phyloP scores from a whole-genome alignment of 2,797 vertebrate species.

The Dendrocincla tyrannina region DNA sequence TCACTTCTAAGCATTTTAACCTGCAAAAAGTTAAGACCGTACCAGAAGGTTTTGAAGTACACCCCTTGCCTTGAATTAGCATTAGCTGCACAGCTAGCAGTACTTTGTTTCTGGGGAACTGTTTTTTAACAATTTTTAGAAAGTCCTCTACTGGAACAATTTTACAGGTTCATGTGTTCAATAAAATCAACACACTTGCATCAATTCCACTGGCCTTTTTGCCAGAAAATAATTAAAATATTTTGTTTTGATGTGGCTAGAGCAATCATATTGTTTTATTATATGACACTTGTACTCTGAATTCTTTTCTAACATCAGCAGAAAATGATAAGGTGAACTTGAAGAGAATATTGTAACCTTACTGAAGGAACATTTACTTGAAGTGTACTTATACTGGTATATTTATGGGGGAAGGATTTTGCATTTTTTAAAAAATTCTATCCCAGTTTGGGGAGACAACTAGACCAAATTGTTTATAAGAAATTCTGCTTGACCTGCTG shows the following conservation, averaged over 20 bases:
- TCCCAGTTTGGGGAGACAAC: background rate
- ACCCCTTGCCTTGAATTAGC: background rate
- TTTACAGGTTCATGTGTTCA: background rate
- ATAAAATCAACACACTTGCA: background rate
- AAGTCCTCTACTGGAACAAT: background rate
- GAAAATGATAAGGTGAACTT: background rate
- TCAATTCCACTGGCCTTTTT: background rate
- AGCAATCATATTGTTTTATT: background rate
- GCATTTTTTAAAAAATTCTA: background rate
- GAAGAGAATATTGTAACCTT: background rate
- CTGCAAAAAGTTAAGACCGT: background rate
- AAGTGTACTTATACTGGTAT: background rate
- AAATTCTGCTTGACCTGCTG: background rate
- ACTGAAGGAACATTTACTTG: background rate
- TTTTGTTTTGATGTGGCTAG: background rate
- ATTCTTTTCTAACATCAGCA: background rate
- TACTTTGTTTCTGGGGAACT: background rate
- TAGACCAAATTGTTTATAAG: background rate
- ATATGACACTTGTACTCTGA: background rate
- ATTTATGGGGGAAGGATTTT: background rate
- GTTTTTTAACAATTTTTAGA: background rate
- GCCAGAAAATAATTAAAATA: background rate
- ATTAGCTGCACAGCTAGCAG: background rate
- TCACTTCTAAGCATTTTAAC: background rate
- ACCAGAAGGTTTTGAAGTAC: background rate